These are phyloP conservation scores for Synanthedon formicaeformis DNA, from an alignment of 2,888 invertebrate species.

Conservation along the genomic window DNA sequence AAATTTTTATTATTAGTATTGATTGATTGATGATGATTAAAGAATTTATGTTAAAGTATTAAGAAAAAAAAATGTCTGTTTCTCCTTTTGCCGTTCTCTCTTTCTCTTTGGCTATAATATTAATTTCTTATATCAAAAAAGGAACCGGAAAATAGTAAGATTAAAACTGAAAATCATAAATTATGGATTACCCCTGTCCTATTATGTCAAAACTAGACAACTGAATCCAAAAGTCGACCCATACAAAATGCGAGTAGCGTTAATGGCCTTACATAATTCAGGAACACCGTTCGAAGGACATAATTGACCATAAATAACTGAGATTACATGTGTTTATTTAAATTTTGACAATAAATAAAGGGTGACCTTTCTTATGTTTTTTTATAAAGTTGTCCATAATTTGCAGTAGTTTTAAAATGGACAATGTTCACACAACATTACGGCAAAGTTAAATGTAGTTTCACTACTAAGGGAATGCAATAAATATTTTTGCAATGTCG, in stretches of 20 bases:
- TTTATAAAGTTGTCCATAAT: constrained; percentile 5
- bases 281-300: constrained; percentile 43
- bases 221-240: constrained; percentile 37
- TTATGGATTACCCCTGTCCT: neutral
- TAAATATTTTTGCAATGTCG: neutral
- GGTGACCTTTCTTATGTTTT: constrained; percentile 9
- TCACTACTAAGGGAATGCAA: constrained; percentile 4
- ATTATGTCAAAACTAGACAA: constrained; percentile 21
- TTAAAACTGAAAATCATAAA: too few relatives aligned
- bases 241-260: constrained; percentile 32
- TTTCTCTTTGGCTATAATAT: too few relatives aligned
- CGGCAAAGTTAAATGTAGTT: constrained; percentile 10
- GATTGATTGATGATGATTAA: too few relatives aligned
- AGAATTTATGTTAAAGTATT: too few relatives aligned
- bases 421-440: constrained; percentile 14
- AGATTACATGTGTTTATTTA: constrained; percentile 56
- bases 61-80: too few relatives aligned
- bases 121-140: too few relatives aligned
- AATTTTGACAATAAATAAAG: constrained; percentile 27
- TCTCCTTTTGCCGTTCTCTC: too few relatives aligned
- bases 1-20: too few relatives aligned
- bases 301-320: constrained; percentile 67
- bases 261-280: constrained; percentile 43
- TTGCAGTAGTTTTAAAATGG: constrained; percentile 14
- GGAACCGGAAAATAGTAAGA: too few relatives aligned